Evolutionary conservation across 2,113 vertebrate genomes (phyloP).

Genomic region (Sakesphorus luctuosus): DNA sequence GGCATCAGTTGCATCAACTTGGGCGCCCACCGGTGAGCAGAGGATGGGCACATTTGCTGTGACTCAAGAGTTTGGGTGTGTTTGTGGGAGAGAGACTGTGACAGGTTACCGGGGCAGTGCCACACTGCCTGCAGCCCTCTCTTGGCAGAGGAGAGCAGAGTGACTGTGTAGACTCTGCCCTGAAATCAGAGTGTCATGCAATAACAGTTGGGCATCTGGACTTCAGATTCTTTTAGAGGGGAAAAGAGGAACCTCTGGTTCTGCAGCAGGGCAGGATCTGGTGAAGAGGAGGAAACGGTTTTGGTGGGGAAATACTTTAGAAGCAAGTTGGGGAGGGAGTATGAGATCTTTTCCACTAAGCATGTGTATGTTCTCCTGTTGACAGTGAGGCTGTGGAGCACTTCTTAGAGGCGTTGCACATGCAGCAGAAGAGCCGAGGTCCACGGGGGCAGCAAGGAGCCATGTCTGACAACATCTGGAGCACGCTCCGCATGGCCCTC

Average conservation of each 20-base stretch:
- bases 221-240: background rate
- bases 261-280: background rate
- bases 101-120: background rate
- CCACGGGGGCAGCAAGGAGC: constrained; percentile 75
- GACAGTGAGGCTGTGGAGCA: constrained; percentile 97
- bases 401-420: constrained; percentile 94
- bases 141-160: background rate
- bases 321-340: background rate
- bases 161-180: background rate
- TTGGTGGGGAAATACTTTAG: background rate
- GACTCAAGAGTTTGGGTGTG: background rate
- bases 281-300: background rate
- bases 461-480: constrained; percentile 99
- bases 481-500: constrained; percentile 94
- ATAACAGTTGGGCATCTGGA: background rate
- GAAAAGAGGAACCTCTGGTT: background rate
- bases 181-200: background rate
- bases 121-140: background rate
- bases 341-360: background rate
- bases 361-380: background rate
- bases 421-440: constrained; percentile 86
- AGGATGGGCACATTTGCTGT: background rate
- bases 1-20: constrained; percentile 98
- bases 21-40: constrained; percentile 91
- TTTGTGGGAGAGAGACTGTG: background rate